A percentile compares a stretch with the other conserved stretches of the same genome.
phyloP scores from a whole-genome alignment of 2,797 vertebrate genomes.

The Coilia nasus region DNA sequence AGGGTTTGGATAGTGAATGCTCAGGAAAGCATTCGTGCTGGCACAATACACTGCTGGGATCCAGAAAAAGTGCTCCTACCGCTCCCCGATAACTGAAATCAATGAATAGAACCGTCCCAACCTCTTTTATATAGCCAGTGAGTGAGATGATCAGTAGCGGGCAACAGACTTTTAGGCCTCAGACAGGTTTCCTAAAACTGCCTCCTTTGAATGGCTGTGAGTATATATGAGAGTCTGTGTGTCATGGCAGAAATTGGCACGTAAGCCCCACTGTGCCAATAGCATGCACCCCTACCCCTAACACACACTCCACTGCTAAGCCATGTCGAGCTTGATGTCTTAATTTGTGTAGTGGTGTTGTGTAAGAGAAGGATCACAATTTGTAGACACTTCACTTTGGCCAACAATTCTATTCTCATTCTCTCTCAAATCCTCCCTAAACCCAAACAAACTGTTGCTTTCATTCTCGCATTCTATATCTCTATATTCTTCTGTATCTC shows the following conservation, averaged over 20 bases:
- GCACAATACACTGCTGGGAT: not conserved
- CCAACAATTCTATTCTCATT: not conserved
- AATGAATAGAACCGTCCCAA: no score
- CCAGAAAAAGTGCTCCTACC: not conserved
- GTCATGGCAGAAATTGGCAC: no score
- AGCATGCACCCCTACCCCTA: not conserved
- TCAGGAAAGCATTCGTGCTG: not conserved
- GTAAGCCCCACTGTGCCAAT: no score
- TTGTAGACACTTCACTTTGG: not conserved
- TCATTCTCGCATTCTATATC: not conserved
- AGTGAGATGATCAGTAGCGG: not conserved
- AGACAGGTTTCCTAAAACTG: no score
- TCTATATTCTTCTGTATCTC: not conserved
- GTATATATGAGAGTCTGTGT: no score
- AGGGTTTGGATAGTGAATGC: not conserved
- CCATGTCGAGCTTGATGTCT: not conserved
- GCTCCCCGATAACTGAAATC: not conserved
- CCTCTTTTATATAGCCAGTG: not conserved
- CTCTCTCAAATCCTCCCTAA: not conserved
- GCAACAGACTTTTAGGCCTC: no score
- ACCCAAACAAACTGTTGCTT: not conserved
- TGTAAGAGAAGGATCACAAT: not conserved
- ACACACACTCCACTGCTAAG: not conserved
- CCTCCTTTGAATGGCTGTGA: no score
- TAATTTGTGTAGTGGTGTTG: not conserved